phyloP scores from a whole-genome alignment of 2,888 invertebrate genomes.

The Amorpha juglandis region DNA sequence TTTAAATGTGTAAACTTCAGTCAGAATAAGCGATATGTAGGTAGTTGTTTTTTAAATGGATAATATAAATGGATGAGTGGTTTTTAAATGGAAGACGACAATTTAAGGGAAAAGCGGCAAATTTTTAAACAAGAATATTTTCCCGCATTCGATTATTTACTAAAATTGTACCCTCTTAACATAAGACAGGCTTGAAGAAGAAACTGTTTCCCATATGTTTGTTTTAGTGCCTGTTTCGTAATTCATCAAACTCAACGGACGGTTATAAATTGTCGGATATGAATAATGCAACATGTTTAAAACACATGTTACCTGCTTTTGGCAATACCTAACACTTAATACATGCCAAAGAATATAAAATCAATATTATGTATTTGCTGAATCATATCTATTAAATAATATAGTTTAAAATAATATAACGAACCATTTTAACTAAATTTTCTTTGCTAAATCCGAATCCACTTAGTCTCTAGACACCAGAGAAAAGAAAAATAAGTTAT shows the following conservation, averaged over 20 bases:
- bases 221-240: neutral
- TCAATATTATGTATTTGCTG: neutral
- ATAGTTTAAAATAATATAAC: neutral
- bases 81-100: neutral
- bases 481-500: neutral
- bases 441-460: neutral
- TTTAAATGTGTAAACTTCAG: too few species aligned
- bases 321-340: neutral
- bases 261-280: slow-evolving; percentile 17
- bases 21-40: too few species aligned
- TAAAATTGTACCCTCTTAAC: slow-evolving; percentile 3
- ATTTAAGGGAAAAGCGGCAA: neutral
- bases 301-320: neutral
- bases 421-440: neutral
- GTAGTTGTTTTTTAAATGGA: too few species aligned
- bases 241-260: slow-evolving; percentile 10
- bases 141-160: neutral
- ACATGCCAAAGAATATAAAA: neutral
- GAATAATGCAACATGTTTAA: slow-evolving; percentile 4
- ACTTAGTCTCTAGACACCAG: neutral
- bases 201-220: slow-evolving; percentile 9
- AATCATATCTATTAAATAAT: too few species aligned
- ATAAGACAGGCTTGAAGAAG: neutral
- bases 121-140: neutral
- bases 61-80: too few species aligned